Conservation (phyloP, 2,113 vertebrate species). For the Bubo scandiacus region DNA sequence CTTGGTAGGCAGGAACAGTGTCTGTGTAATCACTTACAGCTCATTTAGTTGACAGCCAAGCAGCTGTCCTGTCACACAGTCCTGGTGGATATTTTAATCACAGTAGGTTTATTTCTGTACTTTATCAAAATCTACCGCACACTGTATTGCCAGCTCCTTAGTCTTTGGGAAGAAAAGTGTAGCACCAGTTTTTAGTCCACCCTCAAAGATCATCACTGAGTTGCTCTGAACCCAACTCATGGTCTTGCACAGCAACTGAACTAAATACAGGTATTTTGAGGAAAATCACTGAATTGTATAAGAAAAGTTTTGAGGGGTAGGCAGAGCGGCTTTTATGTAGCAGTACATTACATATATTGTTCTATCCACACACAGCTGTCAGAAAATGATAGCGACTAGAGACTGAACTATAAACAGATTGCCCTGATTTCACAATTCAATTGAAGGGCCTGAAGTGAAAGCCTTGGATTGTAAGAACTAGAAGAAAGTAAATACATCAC, state of each 20-base stretch:
- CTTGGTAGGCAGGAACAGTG: background rate
- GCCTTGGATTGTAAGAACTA: background rate
- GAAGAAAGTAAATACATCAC: background rate
- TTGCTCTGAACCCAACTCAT: background rate
- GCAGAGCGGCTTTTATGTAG: background rate
- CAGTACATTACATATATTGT: background rate
- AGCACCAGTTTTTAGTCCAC: background rate
- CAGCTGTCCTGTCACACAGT: conserved; percentile 35
- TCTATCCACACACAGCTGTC: background rate
- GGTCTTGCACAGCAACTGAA: background rate
- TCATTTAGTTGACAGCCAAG: conserved; percentile 18
- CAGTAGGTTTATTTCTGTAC: background rate
- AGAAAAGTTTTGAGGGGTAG: background rate
- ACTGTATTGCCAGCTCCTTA: background rate
- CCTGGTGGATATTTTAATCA: background rate
- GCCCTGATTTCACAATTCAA: background rate
- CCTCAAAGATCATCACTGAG: background rate
- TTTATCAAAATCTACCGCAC: background rate
- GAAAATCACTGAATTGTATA: background rate
- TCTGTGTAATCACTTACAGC: conserved; percentile 23
- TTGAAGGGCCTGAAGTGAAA: background rate
- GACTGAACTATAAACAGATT: background rate
- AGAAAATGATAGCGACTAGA: background rate
- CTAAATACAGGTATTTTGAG: background rate
- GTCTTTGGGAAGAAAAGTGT: background rate